phyloP scores from a whole-genome alignment of 2,888 invertebrate genomes.

The Enoplolaimus lenunculus region DNA sequence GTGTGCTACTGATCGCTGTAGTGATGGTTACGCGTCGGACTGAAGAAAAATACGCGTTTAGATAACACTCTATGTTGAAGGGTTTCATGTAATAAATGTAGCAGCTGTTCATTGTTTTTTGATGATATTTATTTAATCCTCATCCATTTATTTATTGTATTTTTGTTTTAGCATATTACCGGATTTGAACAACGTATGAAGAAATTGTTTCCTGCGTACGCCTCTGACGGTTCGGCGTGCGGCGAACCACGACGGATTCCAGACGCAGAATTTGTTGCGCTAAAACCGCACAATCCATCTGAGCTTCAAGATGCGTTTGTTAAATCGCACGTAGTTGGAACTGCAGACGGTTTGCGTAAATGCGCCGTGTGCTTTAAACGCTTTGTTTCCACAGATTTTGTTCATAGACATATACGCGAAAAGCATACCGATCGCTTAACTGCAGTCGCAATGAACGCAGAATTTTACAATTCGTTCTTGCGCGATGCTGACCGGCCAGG shows the following conservation, averaged over 20 bases:
- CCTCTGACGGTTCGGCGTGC: no score
- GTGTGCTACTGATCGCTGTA: no score
- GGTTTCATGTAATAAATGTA: no score
- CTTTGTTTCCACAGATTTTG: conserved; percentile 23
- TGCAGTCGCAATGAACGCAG: conserved; percentile 12
- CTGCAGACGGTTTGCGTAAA: conserved; percentile 22
- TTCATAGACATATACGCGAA: conserved; percentile 21
- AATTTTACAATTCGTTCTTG: conserved; percentile 23
- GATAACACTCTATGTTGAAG: no score
- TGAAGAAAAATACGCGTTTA: neutral
- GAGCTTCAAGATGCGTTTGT: conserved; percentile 17
- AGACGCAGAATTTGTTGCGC: conserved; percentile 23
- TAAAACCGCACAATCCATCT: conserved; percentile 21
- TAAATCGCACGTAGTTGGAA: conserved; percentile 9
- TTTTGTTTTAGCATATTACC: neutral
- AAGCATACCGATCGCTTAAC: conserved; percentile 22
- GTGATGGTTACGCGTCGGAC: neutral
- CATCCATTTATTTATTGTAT: neutral
- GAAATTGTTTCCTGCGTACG: conserved; percentile 21
- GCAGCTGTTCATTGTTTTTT: neutral
- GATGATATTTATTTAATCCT: neutral
- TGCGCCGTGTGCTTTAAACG: conserved; percentile 25
- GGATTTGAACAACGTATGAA: conserved; percentile 23
- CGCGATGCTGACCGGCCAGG: conserved; percentile 20
- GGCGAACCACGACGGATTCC: conserved; percentile 17